Conservation (phyloP, 1,140 invertebrate species). For the Globodera rostochiensis region DNA sequence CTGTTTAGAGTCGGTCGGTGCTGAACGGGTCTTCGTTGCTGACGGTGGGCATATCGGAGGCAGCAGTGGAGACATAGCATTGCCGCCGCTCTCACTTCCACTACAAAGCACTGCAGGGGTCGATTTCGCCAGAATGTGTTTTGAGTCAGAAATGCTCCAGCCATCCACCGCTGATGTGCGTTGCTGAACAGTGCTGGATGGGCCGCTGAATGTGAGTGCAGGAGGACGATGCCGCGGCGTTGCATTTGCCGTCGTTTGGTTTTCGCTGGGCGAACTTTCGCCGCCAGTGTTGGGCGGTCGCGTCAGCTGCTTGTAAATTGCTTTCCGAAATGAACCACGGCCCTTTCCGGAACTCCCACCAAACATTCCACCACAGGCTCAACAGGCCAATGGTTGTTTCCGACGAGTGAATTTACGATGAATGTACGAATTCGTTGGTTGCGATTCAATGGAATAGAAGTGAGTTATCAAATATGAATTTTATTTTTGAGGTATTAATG, state of each 20-base stretch:
- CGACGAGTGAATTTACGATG: not conserved
- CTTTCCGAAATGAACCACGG: constrained; percentile 26
- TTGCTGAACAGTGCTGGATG: not conserved
- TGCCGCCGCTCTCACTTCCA: not conserved
- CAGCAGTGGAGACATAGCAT: not conserved
- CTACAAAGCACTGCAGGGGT: constrained; percentile 9
- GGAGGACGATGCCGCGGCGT: constrained; percentile 20
- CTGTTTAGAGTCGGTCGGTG: not conserved
- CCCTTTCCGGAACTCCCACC: constrained; percentile 19
- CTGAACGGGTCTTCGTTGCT: not conserved
- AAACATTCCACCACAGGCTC: constrained; percentile 2
- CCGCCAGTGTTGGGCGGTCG: constrained; percentile 29
- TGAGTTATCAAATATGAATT: not conserved
- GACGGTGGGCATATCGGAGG: not conserved
- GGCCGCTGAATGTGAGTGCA: constrained; percentile 19
- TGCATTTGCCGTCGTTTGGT: not conserved
- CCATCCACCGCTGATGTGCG: not conserved
- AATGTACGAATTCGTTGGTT: not conserved
- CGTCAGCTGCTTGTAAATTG: constrained; percentile 29
- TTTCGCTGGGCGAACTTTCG: not conserved
- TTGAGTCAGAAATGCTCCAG: constrained; percentile 1
- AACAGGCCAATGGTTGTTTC: not conserved
- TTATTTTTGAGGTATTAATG: not conserved
- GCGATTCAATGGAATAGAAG: too few species aligned
- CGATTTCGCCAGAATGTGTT: constrained; percentile 16